phyloP scores from a whole-genome alignment of 1,140 invertebrate species.

The Globodera rostochiensis region DNA sequence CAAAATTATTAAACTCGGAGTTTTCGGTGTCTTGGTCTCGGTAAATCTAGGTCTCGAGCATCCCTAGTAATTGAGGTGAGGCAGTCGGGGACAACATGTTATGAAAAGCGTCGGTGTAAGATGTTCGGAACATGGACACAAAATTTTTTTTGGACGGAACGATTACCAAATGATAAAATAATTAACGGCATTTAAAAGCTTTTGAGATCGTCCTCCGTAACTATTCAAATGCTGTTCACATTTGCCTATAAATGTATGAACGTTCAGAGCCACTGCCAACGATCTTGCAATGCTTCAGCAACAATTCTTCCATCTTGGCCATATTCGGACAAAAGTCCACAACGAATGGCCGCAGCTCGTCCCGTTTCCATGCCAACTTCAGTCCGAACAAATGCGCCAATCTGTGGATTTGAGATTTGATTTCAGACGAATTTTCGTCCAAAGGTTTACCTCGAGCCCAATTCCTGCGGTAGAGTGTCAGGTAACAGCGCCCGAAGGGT shows the following conservation, averaged over 20 bases:
- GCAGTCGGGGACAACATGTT: too few relatives aligned
- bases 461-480: neutral
- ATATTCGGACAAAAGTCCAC: constrained; percentile 16
- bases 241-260: neutral
- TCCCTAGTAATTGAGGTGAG: too few relatives aligned
- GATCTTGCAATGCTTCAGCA: constrained; percentile 9
- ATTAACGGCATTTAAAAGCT: too few relatives aligned
- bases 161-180: too few relatives aligned
- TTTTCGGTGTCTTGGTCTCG: too few relatives aligned
- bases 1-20: too few relatives aligned
- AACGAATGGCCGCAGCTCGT: constrained; percentile 12
- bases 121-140: too few relatives aligned
- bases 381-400: constrained; percentile 1
- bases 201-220: too few relatives aligned
- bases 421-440: too few relatives aligned
- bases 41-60: too few relatives aligned
- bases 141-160: too few relatives aligned
- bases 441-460: neutral
- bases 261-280: constrained; percentile 9
- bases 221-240: neutral
- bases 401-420: neutral
- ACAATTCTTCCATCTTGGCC: constrained; percentile 17
- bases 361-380: neutral
- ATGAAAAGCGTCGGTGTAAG: too few relatives aligned
- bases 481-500: neutral